Percentiles rank a stretch among this genome's conserved stretches.
phyloP scores from a whole-genome alignment of 2,797 vertebrate species.

The Pyrocephalus nanus region DNA sequence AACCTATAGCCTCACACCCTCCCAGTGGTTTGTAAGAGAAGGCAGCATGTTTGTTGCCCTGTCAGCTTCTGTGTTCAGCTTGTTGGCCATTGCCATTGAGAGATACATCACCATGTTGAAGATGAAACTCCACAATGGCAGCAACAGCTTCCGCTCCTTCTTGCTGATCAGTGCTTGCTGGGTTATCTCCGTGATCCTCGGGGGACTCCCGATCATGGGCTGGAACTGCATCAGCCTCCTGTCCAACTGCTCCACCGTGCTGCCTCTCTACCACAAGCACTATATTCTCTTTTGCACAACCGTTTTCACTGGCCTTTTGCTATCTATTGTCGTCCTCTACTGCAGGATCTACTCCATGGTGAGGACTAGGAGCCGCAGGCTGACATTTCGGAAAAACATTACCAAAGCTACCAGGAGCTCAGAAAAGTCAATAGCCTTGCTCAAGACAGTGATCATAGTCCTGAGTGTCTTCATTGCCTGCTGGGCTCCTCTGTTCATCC shows the following conservation, averaged over 20 bases:
- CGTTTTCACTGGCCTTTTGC: conserved; percentile 90
- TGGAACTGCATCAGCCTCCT: conserved; percentile 92
- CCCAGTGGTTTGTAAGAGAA: conserved; percentile 95
- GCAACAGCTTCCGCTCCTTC: conserved; percentile 91
- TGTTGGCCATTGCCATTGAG: conserved; percentile 96
- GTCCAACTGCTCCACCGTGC: conserved; percentile 88
- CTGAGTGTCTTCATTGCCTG: conserved; percentile 95
- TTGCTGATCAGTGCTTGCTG: conserved; percentile 95
- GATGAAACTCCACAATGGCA: conserved; percentile 95
- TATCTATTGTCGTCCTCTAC: conserved; percentile 93
- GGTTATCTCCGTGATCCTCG: conserved; percentile 88
- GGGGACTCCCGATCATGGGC: conserved; percentile 91
- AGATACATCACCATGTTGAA: conserved; percentile 97
- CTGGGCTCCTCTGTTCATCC: conserved; percentile 95
- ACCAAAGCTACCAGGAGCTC: conserved; percentile 89
- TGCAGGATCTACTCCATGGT: conserved; percentile 94
- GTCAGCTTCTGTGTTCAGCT: conserved; percentile 94
- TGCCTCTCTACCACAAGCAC: conserved; percentile 97
- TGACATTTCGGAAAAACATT: conserved; percentile 90
- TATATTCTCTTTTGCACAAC: conserved; percentile 99
- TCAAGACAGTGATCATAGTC: conserved; percentile 97
- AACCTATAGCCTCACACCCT: conserved; percentile 89
- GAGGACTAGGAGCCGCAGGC: conserved; percentile 89
- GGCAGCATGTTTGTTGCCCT: conserved; percentile 97
- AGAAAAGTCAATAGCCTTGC: conserved; percentile 93